Base-by-base conservation (phyloP, 1,140 invertebrate genomes). In the Anoplolepis gracilipes region DNA sequence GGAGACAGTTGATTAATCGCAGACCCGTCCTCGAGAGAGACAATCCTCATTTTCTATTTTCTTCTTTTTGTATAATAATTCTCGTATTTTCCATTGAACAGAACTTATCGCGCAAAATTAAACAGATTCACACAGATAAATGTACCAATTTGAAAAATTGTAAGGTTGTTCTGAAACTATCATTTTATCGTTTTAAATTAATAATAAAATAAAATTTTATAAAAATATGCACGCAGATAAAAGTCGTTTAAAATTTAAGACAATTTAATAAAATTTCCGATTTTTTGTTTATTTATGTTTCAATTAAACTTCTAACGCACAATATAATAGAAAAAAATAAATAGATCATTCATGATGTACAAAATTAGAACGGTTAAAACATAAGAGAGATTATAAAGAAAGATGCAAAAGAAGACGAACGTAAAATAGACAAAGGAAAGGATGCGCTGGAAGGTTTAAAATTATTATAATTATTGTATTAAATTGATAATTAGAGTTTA, bases 1-100 rank as follows among this genome's bases (percentile, higher is more conserved):
- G 77, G 39, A 33, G 33, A 81, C 64, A 69, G 46, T 69, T 49
- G 49, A 81, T 81, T 81, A 70, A 57, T 57, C 30, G 11, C 25
- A 69, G 13, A 55, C 16, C 30, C 39, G 19, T 70, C 70, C 62
- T 79, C 22, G 30, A 79, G n/a, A 67, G 4, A 65, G 19, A 79
- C n/a, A 42, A 53, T 25, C 19, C 8, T 70, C 16, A 19, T 69
- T 79, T 28, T 49, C 5, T 22, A 46, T 19, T 36, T n/a, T 70
- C 61, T 61, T 57, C 53, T n/a, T 77, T 65, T 64, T 39, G 28
- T 28, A n/a, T n/a, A 57, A 2, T 33, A 42, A 8, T 69, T 69
- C 22, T 19, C 28, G 10, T 67, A 53, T 22, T 78, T 49, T 25
- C 36, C 39, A 13, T 22, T 22, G 6, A 79, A 69, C 2, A 19